Evolutionary conservation across 2,113 vertebrate species (phyloP), one percentile per base, ranked within the genome.

Genomic region (Notiomystis cincta): DNA sequence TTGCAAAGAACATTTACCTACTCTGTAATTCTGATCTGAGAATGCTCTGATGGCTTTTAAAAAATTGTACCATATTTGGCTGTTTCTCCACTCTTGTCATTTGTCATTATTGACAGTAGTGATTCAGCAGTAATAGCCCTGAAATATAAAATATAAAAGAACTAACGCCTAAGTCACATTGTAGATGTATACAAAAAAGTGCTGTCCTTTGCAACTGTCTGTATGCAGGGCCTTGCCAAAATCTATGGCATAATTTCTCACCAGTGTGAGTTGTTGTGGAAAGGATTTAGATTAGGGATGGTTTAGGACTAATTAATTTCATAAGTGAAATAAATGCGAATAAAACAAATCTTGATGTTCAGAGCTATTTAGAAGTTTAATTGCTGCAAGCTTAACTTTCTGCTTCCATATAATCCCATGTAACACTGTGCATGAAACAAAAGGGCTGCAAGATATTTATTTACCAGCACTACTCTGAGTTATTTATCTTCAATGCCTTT

Each of bases 401-500:
- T 89, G 19, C 19, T 64, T 57, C 24, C 66, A 4, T 50, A 27
- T 28, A 87, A 82, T 45, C 30, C 33, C 15, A 35, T 56, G 62
- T 42, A 71, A 64, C 20, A 24, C 28, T 44, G 7, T 45, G 5
- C 35, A 40, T 33, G 45, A 71, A 87, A 40, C 21, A 54, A 4
- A 48, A 76, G 64, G 24, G 42, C 25, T 57, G 45, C 30, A 79
- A 76, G 48, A 65, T 57, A 70, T 76, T 82, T 88, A 61, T 94
- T 96, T 89, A 83, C 30, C 51, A 50, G n/a, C 28, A 66, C 35
- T 37, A 38, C 58, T 66, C 38, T 0, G 1, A 69, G 17, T 37
- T 77, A n/a, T 77, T 79, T 83, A 8, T 81, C 51, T 90, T 75
- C 28, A 22, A 28, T 73, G 35, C 24, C 79, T 95, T 91, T 95